These are phyloP conservation scores for Leucophenga varia DNA, from an alignment of 1,140 invertebrate species.

Conservation along the genomic window DNA sequence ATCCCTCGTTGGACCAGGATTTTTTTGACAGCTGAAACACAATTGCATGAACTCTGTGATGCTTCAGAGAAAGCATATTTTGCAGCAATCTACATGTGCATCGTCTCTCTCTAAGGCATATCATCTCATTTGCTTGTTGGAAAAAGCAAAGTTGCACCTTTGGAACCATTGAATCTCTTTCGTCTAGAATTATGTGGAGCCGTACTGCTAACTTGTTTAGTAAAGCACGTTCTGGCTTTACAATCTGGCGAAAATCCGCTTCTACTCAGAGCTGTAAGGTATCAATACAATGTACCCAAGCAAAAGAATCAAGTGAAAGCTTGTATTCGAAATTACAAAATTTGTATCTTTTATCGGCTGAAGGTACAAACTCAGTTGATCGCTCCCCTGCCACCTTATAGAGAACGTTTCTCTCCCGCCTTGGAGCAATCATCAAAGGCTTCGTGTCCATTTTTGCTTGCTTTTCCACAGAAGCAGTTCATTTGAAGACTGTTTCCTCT, in stretches of 20 bases:
- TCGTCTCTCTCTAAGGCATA: too few relatives aligned
- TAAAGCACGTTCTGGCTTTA: too few relatives aligned
- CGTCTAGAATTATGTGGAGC: background rate
- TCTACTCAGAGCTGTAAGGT: background rate
- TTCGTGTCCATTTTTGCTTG: background rate
- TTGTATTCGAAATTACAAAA: slow-evolving; percentile 1
- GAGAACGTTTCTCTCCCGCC: background rate
- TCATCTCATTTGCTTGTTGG: too few relatives aligned
- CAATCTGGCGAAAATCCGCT: too few relatives aligned
- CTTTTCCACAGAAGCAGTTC: slow-evolving; percentile 2
- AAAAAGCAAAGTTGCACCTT: slow-evolving; percentile 1
- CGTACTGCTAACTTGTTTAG: background rate
- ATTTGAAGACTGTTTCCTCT: background rate
- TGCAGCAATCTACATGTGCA: too few relatives aligned
- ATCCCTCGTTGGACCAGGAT: too few relatives aligned
- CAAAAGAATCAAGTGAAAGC: background rate
- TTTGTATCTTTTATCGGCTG: background rate
- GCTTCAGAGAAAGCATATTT: too few relatives aligned
- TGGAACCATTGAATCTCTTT: background rate
- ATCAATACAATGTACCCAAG: background rate
- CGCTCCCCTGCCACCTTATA: background rate
- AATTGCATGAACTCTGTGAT: too few relatives aligned
- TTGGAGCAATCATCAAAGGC: too few relatives aligned
- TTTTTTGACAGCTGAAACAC: too few relatives aligned
- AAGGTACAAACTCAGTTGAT: too few relatives aligned